These are phyloP conservation scores for Bedellia somnulentella DNA, from an alignment of 2,888 invertebrate genomes.

Conservation along the genomic window DNA sequence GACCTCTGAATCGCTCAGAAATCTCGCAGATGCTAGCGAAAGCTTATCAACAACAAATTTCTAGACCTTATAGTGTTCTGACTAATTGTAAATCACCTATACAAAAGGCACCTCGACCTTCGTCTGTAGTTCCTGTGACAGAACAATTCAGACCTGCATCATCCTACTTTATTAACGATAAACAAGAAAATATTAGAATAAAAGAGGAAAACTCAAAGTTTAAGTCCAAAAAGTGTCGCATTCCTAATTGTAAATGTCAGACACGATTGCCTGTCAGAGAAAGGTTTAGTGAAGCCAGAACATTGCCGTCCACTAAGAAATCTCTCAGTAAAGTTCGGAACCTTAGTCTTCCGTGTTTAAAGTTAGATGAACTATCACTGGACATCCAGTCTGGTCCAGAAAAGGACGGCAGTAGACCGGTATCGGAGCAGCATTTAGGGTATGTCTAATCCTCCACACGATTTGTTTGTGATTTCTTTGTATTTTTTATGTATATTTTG, in stretches of 20 bases:
- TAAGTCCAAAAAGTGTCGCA: slow-evolving; percentile 32
- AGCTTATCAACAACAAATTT: slow-evolving; percentile 25
- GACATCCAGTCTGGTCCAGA: too few species aligned
- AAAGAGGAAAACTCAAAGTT: slow-evolving; percentile 39
- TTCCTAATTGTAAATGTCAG: slow-evolving; percentile 48
- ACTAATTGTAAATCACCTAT: slow-evolving; percentile 29
- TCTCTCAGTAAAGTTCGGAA: slow-evolving; percentile 36
- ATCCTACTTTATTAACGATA: slow-evolving; percentile 28
- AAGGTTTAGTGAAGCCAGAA: slow-evolving; percentile 34
- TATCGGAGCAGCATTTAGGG: slow-evolving; percentile 60
- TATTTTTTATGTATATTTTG: slow-evolving; percentile 1
- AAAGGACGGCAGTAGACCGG: slow-evolving; percentile 31
- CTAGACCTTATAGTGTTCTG: slow-evolving; percentile 47
- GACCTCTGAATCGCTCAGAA: slow-evolving; percentile 18
- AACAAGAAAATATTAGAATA: slow-evolving; percentile 17
- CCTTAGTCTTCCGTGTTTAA: slow-evolving; percentile 44
- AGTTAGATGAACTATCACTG: slow-evolving; percentile 40
- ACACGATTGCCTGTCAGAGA: slow-evolving; percentile 20
- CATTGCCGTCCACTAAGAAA: slow-evolving; percentile 32
- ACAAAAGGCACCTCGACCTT: slow-evolving; percentile 30
- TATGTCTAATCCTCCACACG: slow-evolving; percentile 35
- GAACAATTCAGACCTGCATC: slow-evolving; percentile 49
- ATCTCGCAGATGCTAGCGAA: slow-evolving; percentile 25
- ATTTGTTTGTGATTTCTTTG: slow-evolving; percentile 2
- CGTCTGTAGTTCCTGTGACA: slow-evolving; percentile 43